A percentile compares a stretch with the other conserved stretches of the same genome.
Conservation (phyloP, 2,797 vertebrate species). For the Sebastes minor region DNA sequence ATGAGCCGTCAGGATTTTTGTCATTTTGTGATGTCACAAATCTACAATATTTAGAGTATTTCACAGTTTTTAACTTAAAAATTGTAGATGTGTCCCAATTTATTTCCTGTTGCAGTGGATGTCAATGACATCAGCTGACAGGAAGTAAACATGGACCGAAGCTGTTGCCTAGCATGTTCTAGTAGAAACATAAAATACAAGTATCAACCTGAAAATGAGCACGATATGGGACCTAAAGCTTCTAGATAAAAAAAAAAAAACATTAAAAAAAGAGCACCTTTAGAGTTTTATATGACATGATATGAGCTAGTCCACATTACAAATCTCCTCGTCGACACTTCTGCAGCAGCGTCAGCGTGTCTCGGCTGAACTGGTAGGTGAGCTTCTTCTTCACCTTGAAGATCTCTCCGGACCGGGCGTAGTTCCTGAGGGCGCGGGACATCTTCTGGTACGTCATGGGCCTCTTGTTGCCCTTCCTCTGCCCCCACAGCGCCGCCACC, state of each 20-base stretch:
- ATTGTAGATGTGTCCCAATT: too few species aligned
- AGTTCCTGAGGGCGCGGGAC: constrained; percentile 87
- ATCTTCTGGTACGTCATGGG: constrained; percentile 89
- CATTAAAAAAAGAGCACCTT: neutral
- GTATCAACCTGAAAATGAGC: too few species aligned
- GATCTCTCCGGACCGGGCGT: constrained; percentile 83
- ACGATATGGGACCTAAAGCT: accelerated
- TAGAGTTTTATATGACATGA: neutral
- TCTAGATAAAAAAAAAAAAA: neutral
- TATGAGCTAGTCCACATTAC: constrained; percentile 2
- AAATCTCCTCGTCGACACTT: constrained; percentile 28
- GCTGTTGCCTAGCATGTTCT: too few species aligned
- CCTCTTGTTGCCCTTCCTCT: constrained; percentile 84
- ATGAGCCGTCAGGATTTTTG: too few species aligned
- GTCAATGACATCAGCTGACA: too few species aligned
- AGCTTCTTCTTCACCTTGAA: constrained; percentile 87
- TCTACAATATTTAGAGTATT: too few species aligned
- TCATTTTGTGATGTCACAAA: too few species aligned
- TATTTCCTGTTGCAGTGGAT: too few species aligned
- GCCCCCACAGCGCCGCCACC: constrained; percentile 83
- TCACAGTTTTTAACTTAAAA: too few species aligned
- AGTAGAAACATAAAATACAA: too few species aligned
- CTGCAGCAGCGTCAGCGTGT: constrained; percentile 72
- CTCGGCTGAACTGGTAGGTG: constrained; percentile 82
- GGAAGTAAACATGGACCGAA: too few species aligned